Evolutionary conservation across 2,888 invertebrate genomes (phyloP).

Genomic region (Chironomus tentans): DNA sequence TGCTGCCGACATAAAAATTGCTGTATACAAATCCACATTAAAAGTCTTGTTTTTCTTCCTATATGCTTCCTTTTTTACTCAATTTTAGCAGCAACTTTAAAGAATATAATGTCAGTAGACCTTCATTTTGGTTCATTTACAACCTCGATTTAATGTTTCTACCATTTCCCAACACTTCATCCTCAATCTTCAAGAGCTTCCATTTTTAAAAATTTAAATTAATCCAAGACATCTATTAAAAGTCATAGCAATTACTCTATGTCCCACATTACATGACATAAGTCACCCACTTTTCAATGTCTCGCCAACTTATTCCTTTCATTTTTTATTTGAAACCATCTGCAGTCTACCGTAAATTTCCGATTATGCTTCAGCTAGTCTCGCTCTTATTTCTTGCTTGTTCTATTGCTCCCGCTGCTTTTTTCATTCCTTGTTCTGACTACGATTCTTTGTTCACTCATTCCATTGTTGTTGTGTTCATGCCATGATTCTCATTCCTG

Average conservation of each 20-base stretch:
- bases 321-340: slow-evolving; percentile 3
- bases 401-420: neutral
- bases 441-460: too few relatives aligned
- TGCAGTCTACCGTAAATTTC: slow-evolving; percentile 20
- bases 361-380: slow-evolving; percentile 13
- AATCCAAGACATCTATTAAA: too few relatives aligned
- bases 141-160: too few relatives aligned
- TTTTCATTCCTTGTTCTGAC: neutral
- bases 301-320: neutral
- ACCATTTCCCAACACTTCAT: too few relatives aligned
- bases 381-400: neutral
- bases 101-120: too few relatives aligned
- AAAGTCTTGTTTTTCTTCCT: neutral
- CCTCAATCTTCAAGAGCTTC: too few relatives aligned
- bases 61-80: too few relatives aligned
- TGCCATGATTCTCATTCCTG: neutral
- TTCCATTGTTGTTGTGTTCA: too few relatives aligned
- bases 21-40: neutral
- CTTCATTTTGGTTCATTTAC: too few relatives aligned
- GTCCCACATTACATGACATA: neutral
- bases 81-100: too few relatives aligned
- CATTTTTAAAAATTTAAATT: too few relatives aligned
- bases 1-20: neutral
- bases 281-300: neutral
- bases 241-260: neutral